These are phyloP conservation scores for Epizoanthus illoricatus DNA, from an alignment of 92 coral and sea anemone species.

Conservation along the genomic window DNA sequence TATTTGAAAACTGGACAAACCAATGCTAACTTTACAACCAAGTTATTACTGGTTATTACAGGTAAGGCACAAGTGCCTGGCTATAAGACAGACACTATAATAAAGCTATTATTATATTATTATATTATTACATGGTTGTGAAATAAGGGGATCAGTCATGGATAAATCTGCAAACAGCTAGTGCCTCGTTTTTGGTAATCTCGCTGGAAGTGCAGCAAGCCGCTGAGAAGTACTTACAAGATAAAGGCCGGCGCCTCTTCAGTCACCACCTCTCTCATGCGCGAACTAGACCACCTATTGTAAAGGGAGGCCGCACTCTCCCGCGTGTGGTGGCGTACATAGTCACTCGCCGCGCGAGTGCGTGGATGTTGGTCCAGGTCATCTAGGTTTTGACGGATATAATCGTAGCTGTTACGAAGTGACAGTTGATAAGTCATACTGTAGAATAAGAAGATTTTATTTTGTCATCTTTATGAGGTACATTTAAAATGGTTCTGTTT, in stretches of 20 bases:
- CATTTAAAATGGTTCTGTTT: background rate
- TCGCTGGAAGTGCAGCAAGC: no score
- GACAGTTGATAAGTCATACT: conserved; percentile 14
- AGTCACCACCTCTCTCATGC: conserved; percentile 18
- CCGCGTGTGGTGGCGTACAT: conserved; percentile 32
- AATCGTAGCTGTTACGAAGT: conserved; percentile 20
- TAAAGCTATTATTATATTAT: no score
- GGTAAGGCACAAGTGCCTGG: no score
- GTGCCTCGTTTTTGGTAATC: no score
- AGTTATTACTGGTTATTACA: no score
- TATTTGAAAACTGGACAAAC: no score
- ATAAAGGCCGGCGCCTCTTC: conserved; percentile 32
- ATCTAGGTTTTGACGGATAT: conserved; percentile 15
- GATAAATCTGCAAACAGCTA: no score
- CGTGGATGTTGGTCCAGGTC: conserved; percentile 35
- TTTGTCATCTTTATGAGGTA: background rate
- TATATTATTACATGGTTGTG: no score
- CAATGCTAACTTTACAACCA: no score
- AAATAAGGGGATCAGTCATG: no score
- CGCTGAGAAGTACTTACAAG: conserved; percentile 10
- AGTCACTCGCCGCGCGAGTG: conserved; percentile 27
- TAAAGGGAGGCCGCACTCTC: conserved; percentile 4
- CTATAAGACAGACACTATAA: no score
- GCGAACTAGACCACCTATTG: conserved; percentile 22
- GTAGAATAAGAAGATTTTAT: background rate